Conservation (phyloP, 2,797 vertebrate genomes). For the Gymnoscopelus braueri region DNA sequence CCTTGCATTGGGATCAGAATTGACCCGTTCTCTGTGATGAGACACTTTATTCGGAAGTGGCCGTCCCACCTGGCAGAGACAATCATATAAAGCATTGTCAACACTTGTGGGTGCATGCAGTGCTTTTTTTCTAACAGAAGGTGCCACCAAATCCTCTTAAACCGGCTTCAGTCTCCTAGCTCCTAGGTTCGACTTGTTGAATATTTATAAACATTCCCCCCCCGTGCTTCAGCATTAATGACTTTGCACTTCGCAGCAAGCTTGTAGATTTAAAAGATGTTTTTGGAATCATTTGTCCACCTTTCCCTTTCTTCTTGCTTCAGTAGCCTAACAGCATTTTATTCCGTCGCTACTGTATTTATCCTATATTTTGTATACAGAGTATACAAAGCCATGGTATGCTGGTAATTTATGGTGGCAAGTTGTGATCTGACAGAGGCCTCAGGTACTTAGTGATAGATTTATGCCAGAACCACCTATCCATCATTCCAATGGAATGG, state of each 20-base stretch:
- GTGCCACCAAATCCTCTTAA: slow-evolving; percentile 50
- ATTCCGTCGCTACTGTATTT: slow-evolving; percentile 16
- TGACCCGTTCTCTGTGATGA: too few relatives aligned
- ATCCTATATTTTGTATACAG: not conserved
- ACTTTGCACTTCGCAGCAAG: too few relatives aligned
- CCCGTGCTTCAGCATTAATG: too few relatives aligned
- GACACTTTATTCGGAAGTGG: too few relatives aligned
- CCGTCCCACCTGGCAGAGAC: too few relatives aligned
- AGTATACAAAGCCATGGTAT: not conserved
- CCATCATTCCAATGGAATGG: slow-evolving; percentile 2
- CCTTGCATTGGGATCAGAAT: too few relatives aligned
- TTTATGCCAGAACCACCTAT: slow-evolving; percentile 15
- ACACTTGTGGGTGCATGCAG: not conserved
- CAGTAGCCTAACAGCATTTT: slow-evolving; percentile 12
- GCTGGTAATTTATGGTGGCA: slow-evolving; percentile 9
- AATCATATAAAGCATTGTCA: not conserved
- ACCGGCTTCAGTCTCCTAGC: not conserved
- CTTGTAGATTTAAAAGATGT: too few relatives aligned
- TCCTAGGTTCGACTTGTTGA: too few relatives aligned
- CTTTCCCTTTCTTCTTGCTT: slow-evolving; percentile 13
- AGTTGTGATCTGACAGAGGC: slow-evolving; percentile 4
- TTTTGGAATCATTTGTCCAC: slow-evolving; percentile 1
- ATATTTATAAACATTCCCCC: not conserved
- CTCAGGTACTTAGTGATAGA: not conserved
- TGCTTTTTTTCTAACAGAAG: slow-evolving; percentile 35